Evolutionary conservation across 2,113 vertebrate genomes (phyloP), one percentile per base, ranked within the genome.

Genomic region (Formicarius rufipectus): DNA sequence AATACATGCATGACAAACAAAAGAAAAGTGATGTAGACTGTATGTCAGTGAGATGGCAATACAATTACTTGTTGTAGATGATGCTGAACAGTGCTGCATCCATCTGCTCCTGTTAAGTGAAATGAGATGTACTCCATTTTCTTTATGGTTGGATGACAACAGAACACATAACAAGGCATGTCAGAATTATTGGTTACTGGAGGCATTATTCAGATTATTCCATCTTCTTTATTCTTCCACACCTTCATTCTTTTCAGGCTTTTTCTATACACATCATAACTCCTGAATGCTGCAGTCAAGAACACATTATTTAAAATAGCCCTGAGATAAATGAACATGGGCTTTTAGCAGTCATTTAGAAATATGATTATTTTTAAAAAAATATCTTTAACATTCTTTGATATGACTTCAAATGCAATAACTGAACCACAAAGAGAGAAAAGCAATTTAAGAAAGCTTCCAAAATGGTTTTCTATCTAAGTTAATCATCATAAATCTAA

Each of bases 161-260:
- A 13, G 49, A 79, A 90, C 16, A 8, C 66, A 77, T 35, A 90
- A 59, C 44, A 30, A 83, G 25, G 3, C 2, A 0, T 84, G 35
- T 87, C 71, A 96, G 71, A 94, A 89, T 94, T 95, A 96, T 68
- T 89, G 68, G 35, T 86, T 90, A 86, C 90, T 10, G 78, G 50
- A 86, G 81, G 56, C 40, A 2, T 79, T 89, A 77, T 87, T 95
- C 37, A 66, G 45, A 95, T 87, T 42, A 80, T 55, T 95, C 64
- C 14, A 31, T 39, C 35, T 23, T 64, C 35, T 23, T 64, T 72
- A 42, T 90, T 60, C 6, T 76, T 63, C 55, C 33, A 31, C 31
- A 71, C 27, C 16, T 91, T 84, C 18, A 18, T 74, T 91, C 40
- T 78, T 90, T 82, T 58, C 62, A 13, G 7, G 13, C 5, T 85